phyloP scores from a whole-genome alignment of 1,140 invertebrate species.

The Cryptotermes secundus region DNA sequence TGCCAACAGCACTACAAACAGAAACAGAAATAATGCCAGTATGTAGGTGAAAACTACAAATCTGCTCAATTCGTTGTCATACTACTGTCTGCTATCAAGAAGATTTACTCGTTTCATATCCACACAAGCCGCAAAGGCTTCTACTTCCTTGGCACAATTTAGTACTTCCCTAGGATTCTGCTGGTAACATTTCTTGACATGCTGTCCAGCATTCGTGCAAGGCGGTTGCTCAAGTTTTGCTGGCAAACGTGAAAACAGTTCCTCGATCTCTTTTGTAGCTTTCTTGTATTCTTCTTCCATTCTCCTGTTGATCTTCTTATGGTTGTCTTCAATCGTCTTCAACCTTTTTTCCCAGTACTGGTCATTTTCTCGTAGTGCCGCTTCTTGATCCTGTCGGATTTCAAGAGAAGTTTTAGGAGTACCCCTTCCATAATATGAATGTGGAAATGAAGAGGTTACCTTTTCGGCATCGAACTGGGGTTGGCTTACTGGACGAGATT shows the following conservation, averaged over 20 bases:
- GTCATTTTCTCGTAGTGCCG: slow-evolving; percentile 22
- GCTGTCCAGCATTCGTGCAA: slow-evolving; percentile 26
- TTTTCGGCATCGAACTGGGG: not conserved
- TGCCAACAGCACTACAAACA: no score
- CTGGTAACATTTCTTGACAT: slow-evolving; percentile 30
- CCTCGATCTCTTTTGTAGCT: slow-evolving; percentile 30
- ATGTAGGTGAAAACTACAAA: not conserved
- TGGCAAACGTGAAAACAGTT: slow-evolving; percentile 28
- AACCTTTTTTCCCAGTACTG: slow-evolving; percentile 22
- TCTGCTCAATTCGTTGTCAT: not conserved
- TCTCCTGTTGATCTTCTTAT: not conserved
- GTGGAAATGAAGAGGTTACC: not conserved
- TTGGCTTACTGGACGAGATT: not conserved
- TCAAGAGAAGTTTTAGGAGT: slow-evolving; percentile 20
- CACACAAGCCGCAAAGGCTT: slow-evolving; percentile 34
- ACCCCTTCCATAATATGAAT: not conserved
- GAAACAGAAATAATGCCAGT: not conserved
- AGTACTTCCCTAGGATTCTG: slow-evolving; percentile 32
- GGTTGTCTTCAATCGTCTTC: slow-evolving; percentile 7
- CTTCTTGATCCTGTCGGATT: slow-evolving; percentile 24
- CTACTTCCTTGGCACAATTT: slow-evolving; percentile 34
- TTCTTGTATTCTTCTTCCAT: slow-evolving; percentile 35
- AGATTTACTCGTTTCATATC: slow-evolving; percentile 23
- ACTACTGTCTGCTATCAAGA: slow-evolving; percentile 7
- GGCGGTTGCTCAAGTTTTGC: slow-evolving; percentile 20